phyloP scores from a whole-genome alignment of 2,888 invertebrate species.

The Lasioglossum figueresi region DNA sequence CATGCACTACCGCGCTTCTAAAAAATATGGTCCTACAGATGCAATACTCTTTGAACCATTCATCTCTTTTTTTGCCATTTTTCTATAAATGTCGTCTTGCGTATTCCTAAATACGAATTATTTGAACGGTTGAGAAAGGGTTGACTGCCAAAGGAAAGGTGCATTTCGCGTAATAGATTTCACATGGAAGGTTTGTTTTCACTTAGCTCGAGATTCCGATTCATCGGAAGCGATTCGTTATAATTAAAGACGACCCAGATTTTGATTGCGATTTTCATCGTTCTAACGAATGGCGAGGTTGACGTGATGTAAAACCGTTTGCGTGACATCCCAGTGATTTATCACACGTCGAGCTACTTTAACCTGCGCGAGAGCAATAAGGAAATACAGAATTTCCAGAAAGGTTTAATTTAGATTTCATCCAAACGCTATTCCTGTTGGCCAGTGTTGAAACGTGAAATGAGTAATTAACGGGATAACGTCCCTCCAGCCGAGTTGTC shows the following conservation, averaged over 20 bases:
- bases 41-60: too few relatives aligned
- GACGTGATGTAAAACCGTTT: slow-evolving; percentile 44
- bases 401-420: slow-evolving; percentile 80
- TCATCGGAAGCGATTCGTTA: slow-evolving; percentile 12
- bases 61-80: too few relatives aligned
- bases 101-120: too few relatives aligned
- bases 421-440: slow-evolving; percentile 71
- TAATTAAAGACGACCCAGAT: slow-evolving; percentile 49
- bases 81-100: too few relatives aligned
- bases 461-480: slow-evolving; percentile 72
- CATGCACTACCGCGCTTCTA: too few relatives aligned
- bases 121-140: not conserved
- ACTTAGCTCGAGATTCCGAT: not conserved
- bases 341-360: slow-evolving; percentile 29
- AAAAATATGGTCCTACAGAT: too few relatives aligned
- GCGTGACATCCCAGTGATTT: slow-evolving; percentile 44
- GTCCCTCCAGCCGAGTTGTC: slow-evolving; percentile 46
- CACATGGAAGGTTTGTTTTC: not conserved
- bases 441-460: slow-evolving; percentile 67
- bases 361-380: slow-evolving; percentile 57
- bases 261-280: slow-evolving; percentile 36
- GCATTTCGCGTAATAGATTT: not conserved
- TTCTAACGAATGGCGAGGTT: slow-evolving; percentile 28
- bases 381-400: slow-evolving; percentile 76
- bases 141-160: not conserved